Evolutionary conservation across 2,888 invertebrate genomes (phyloP).

Genomic region (Prosopocoilus inquinatus): DNA sequence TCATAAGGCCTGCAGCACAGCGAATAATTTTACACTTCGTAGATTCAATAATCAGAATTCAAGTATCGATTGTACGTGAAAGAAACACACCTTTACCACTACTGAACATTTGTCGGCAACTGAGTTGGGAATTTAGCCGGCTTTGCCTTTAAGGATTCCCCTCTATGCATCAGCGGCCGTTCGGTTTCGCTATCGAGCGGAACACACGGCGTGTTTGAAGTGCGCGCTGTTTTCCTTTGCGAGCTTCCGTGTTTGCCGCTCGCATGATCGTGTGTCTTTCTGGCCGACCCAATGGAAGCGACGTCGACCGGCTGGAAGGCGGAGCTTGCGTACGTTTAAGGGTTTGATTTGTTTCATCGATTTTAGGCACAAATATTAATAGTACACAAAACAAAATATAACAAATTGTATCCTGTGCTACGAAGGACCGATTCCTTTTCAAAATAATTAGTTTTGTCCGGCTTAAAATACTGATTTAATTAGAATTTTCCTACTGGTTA

Average conservation of each 20-base stretch:
- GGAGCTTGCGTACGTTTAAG: constrained; percentile 19
- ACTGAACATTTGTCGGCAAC: constrained; percentile 11
- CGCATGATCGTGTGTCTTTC: background rate
- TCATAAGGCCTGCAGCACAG: no score
- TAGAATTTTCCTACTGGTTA: no score
- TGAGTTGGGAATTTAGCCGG: constrained; percentile 6
- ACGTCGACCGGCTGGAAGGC: constrained; percentile 15
- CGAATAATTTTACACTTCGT: no score
- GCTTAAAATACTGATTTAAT: no score
- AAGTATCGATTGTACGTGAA: no score
- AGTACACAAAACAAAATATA: no score
- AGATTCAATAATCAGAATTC: no score
- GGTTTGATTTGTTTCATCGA: constrained; percentile 24
- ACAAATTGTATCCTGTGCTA: no score
- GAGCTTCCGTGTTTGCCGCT: constrained; percentile 13
- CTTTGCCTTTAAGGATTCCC: constrained; percentile 13
- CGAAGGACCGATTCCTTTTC: no score
- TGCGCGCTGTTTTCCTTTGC: constrained; percentile 3
- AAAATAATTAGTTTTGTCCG: no score
- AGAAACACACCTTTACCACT: no score
- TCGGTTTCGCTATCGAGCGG: constrained; percentile 3
- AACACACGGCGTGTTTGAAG: background rate
- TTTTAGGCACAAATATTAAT: constrained; percentile 7
- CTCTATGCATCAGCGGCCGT: constrained; percentile 3
- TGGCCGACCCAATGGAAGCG: constrained; percentile 17